Base-by-base conservation (phyloP, 2,888 invertebrate species). In the Ephialtes manifestator region DNA sequence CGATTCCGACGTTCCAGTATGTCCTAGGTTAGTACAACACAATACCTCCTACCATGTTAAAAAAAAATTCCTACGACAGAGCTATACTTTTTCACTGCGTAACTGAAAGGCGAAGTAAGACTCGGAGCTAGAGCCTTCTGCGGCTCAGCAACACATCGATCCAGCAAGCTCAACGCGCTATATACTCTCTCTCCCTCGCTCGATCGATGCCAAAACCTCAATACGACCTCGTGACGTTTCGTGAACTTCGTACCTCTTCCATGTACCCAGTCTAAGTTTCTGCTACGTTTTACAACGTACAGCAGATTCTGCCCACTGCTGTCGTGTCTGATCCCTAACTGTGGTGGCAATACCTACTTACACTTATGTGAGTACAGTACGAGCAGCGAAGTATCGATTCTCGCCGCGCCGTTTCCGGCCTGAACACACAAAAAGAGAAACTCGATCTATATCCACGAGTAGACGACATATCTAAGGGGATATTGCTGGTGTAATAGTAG, bases 171-270 rank as follows among this genome's bases (percentile, higher is more conserved):
- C 65, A 35, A 46, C 77, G 67, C 46, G 67, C 63, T 67, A 31
- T 28, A 46, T n/a, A n/a, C n/a, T n/a, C 65, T 46, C 67, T 1
- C 51, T 48, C 53, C 43, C 46, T 20, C 18, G 20, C 28, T 63
- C 68, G 24, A 78, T 84, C 84, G 77, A 77, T 84, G 35, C 77
- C 15, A 74, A 81, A 81, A 75, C 43, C 72, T 60, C 60, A 39
- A 77, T 65, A 76, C 70, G 84, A 81, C 84, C 84, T 84, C 84
- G 80, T 48, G 80, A 84, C 76, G 68, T 51, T 72, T 72, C 58
- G 77, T 51, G 51, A 76, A 81, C 67, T 60, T 81, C 43, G 67
- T 60, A 60, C 20, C 43, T 28, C 43, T 35, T 60, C 4, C 35
- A 31, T 65, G 28, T 48, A 48, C 60, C 63, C 18, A 15, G 46